Evolutionary conservation across 2,113 vertebrate genomes (phyloP).

Genomic region (Paraplagusia blochii): DNA sequence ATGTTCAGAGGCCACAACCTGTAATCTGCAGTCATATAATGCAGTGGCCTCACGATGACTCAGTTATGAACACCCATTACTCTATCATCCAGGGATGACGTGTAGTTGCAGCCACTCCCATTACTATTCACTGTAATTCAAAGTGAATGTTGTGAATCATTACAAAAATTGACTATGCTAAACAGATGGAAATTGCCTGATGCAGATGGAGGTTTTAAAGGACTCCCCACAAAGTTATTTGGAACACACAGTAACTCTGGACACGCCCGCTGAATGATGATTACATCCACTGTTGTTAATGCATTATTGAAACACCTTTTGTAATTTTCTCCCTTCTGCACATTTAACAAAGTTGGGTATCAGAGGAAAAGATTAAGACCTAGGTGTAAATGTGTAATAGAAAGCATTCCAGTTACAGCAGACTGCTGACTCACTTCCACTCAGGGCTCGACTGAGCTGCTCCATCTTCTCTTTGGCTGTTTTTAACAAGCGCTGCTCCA

Average conservation of each 20-base stretch:
- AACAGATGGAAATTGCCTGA: conserved; percentile 16
- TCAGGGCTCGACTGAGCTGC: conserved; percentile 93
- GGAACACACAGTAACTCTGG: conserved; percentile 4
- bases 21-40: conserved; percentile 4
- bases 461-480: conserved; percentile 99
- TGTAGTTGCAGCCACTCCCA: neutral
- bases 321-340: conserved; percentile 8
- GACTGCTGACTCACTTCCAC: conserved; percentile 83
- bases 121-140: conserved; percentile 13
- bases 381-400: conserved; percentile 22
- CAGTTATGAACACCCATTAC: conserved; percentile 9
- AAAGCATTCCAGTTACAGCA: conserved; percentile 26
- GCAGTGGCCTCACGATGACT: neutral
- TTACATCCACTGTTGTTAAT: conserved; percentile 12
- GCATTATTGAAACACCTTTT: conserved; percentile 25
- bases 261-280: conserved; percentile 25
- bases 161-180: conserved; percentile 5
- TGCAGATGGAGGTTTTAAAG: conserved; percentile 1
- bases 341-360: conserved; percentile 18
- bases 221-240: conserved; percentile 3
- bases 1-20: conserved; percentile 4
- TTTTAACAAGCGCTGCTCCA: conserved; percentile 97
- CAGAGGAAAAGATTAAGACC: conserved; percentile 29
- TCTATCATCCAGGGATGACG: neutral
- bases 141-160: conserved; percentile 7